phyloP scores from a whole-genome alignment of 30 jellyfish, hydroid and myxozoan species.

The Sanderia malayensis region DNA sequence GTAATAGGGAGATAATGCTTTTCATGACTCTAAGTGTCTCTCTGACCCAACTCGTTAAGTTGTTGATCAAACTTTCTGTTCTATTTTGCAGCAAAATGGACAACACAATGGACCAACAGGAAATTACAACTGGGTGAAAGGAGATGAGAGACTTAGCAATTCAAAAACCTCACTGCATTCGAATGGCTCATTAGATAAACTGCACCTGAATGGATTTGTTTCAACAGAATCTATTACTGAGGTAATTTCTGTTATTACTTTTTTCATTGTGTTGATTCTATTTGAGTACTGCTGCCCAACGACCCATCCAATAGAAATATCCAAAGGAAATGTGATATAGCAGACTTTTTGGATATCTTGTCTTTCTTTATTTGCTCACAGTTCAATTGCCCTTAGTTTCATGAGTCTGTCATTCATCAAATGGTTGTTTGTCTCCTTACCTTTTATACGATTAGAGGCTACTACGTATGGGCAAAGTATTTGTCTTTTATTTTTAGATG shows the following conservation, averaged over 20 bases:
- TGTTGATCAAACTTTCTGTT: no score
- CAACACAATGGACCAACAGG: constrained; percentile 47
- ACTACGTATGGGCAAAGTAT: no score
- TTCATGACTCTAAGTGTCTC: no score
- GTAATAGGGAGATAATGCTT: no score
- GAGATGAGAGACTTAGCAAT: constrained; percentile 46
- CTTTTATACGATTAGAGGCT: no score
- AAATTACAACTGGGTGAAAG: constrained; percentile 32
- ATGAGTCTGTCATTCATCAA: no score
- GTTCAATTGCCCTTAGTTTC: not conserved
- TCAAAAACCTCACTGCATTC: constrained; percentile 75
- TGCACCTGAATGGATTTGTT: constrained; percentile 75
- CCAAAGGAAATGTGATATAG: no score
- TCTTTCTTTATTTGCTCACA: not conserved
- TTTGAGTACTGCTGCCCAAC: not conserved
- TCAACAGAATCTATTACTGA: constrained; percentile 73
- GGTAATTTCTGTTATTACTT: constrained; percentile 38
- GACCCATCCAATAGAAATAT: not conserved
- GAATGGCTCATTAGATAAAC: constrained; percentile 61
- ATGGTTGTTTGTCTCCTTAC: no score
- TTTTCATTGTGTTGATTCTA: not conserved
- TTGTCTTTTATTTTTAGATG: no score
- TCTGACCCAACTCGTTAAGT: no score
- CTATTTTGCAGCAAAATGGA: constrained; percentile 28
- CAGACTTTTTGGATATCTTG: no score